Evolutionary conservation across 2,113 vertebrate species (phyloP), one percentile per base, ranked within the genome.

Genomic region (Pelodiscus sinensis): DNA sequence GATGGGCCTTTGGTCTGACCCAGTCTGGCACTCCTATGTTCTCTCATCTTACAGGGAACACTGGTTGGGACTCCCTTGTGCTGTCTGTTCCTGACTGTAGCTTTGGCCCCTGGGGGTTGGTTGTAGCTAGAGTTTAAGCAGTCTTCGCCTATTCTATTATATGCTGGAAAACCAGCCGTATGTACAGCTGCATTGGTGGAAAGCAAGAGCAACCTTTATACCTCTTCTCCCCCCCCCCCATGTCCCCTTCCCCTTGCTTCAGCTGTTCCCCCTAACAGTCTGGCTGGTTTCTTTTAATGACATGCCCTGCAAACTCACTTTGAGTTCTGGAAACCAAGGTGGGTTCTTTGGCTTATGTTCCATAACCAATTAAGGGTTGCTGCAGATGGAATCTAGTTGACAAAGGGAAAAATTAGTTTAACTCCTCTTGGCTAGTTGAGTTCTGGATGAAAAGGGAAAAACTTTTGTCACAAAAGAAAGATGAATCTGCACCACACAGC

Each of bases 241-340:
- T 31, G 62, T 11, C 3, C 8, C 31, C 8, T 2, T 31, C 4
- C 3, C 12, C 62, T 6, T 6, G 10, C 12, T 35, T n/a, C 31
- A n/a, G 16, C 31, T 68, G 60, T 31, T 31, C 31, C 16, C 31
- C 16, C 4, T 68, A 35, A 31, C 31, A 35, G 65, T 71, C 38
- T 77, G 73, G 11, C 73, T 11, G 25, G 12, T 50, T 50, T 77
- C 38, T 77, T 77, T 77, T 50, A 77, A 50, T 8, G 21, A 27
- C 11, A 7, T 25, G 24, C 7, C 44, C 73, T 77, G 73, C 73
- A 77, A 77, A 71, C 31, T n/a, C n/a, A 71, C 58, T 60, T 29
- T 60, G 58, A 60, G 58, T 35, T 71, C 29, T 71, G 65, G 18
- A 71, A 35, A 50, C 44, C 44, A 50, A 50, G 73, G 14, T 77